Conservation (phyloP, 2,113 vertebrate genomes). For the Pungitius pungitius region DNA sequence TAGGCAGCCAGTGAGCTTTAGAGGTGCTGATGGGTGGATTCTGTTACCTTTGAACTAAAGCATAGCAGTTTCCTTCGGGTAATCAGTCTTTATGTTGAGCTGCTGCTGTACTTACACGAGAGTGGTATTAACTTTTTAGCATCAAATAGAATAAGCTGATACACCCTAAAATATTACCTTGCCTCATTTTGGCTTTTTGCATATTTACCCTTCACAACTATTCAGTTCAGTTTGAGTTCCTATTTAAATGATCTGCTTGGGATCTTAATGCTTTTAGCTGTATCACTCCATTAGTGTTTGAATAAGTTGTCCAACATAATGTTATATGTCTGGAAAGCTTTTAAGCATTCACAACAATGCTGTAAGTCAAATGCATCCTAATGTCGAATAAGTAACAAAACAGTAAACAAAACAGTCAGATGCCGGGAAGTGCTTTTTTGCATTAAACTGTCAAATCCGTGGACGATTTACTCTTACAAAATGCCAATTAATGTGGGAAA, state of each 20-base stretch:
- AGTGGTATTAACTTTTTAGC: not conserved
- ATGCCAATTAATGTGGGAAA: slow-evolving; percentile 4
- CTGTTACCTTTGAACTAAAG: not conserved
- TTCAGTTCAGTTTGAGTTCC: not conserved
- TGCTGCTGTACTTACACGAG: not conserved
- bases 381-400: not conserved
- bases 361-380: not conserved
- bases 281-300: not conserved
- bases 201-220: not conserved
- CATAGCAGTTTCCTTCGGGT: too few relatives aligned
- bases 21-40: too few relatives aligned
- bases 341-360: not conserved
- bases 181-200: slow-evolving; percentile 19
- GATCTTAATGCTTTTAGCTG: not conserved
- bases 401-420: slow-evolving; percentile 10
- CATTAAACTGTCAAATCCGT: not conserved
- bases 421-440: not conserved
- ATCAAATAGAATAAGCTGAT: not conserved
- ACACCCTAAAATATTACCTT: not conserved
- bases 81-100: not conserved
- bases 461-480: not conserved
- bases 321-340: slow-evolving; percentile 13
- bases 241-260: not conserved
- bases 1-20: not conserved
- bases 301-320: slow-evolving; percentile 5